phyloP scores from a whole-genome alignment of 2,888 invertebrate genomes.

The Catonia carolina region DNA sequence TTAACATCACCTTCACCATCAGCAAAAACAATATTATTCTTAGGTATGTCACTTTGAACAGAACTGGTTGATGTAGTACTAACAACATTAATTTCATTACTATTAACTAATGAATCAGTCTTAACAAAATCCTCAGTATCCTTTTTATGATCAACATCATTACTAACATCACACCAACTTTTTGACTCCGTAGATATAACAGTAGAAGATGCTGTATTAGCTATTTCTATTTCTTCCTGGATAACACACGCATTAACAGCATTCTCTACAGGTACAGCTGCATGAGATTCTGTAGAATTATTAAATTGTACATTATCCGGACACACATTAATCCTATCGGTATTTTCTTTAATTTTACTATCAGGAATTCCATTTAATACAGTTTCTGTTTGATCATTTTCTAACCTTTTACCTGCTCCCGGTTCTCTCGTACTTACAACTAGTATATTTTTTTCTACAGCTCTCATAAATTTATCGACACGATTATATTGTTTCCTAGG shows the following conservation, averaged over 20 bases:
- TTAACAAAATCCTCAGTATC: slow-evolving; percentile 9
- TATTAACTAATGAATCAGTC: not conserved
- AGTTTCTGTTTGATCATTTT: slow-evolving; percentile 27
- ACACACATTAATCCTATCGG: slow-evolving; percentile 19
- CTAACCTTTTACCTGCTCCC: slow-evolving; percentile 37
- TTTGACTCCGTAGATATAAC: slow-evolving; percentile 2
- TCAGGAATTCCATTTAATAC: slow-evolving; percentile 33
- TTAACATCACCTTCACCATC: too few relatives aligned
- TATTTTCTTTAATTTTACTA: slow-evolving; percentile 15
- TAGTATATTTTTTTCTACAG: slow-evolving; percentile 89
- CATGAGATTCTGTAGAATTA: not conserved
- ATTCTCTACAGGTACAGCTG: not conserved
- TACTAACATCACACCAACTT: slow-evolving; percentile 8
- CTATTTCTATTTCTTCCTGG: slow-evolving; percentile 16
- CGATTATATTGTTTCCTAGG: slow-evolving; percentile 92
- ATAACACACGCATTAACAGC: slow-evolving; percentile 11
- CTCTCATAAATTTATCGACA: slow-evolving; percentile 94
- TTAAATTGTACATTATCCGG: not conserved
- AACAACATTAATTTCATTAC: slow-evolving; percentile 4
- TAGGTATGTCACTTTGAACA: too few relatives aligned
- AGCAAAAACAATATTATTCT: too few relatives aligned
- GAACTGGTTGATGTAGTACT: too few relatives aligned
- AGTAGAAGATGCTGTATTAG: not conserved
- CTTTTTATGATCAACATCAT: slow-evolving; percentile 1
- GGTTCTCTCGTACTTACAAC: slow-evolving; percentile 61